Evolutionary conservation across 1,140 invertebrate species (phyloP).

Genomic region (Magallana ariakensis): DNA sequence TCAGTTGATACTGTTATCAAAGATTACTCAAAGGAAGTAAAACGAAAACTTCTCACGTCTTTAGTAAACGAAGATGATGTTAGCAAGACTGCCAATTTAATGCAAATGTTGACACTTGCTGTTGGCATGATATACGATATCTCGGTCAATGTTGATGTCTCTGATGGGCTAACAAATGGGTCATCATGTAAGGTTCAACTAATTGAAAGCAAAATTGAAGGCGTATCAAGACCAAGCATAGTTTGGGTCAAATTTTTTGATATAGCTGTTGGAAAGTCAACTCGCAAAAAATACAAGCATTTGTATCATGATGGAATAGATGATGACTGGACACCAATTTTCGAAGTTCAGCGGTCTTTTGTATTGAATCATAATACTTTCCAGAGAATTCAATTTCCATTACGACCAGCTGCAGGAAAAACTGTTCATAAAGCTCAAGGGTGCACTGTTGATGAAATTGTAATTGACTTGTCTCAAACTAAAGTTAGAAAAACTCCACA

Average conservation of each 20-base stretch:
- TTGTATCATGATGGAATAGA: constrained; percentile 5
- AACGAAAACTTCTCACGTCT: not conserved
- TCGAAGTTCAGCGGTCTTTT: constrained; percentile 13
- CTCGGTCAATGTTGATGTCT: constrained; percentile 34
- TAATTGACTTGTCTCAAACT: constrained; percentile 38
- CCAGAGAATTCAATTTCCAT: constrained; percentile 42
- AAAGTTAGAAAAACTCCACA: constrained; percentile 19
- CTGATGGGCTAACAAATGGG: constrained; percentile 47
- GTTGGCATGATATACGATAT: constrained; percentile 44
- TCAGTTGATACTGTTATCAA: not conserved
- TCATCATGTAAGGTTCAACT: constrained; percentile 14
- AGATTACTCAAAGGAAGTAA: not conserved
- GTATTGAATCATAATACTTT: constrained; percentile 31
- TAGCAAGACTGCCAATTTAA: not conserved
- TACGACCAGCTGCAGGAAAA: constrained; percentile 41
- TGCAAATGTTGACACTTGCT: not conserved
- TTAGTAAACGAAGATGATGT: not conserved
- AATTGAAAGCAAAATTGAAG: not conserved
- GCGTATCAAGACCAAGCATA: constrained; percentile 43
- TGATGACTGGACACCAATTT: constrained; percentile 39
- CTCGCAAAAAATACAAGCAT: constrained; percentile 30
- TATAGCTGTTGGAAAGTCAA: not conserved
- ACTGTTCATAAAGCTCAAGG: constrained; percentile 46
- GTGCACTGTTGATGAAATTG: constrained; percentile 46
- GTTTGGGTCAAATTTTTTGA: constrained; percentile 1